phyloP scores from a whole-genome alignment of 2,888 invertebrate species.

The Parthenolecanium corni region DNA sequence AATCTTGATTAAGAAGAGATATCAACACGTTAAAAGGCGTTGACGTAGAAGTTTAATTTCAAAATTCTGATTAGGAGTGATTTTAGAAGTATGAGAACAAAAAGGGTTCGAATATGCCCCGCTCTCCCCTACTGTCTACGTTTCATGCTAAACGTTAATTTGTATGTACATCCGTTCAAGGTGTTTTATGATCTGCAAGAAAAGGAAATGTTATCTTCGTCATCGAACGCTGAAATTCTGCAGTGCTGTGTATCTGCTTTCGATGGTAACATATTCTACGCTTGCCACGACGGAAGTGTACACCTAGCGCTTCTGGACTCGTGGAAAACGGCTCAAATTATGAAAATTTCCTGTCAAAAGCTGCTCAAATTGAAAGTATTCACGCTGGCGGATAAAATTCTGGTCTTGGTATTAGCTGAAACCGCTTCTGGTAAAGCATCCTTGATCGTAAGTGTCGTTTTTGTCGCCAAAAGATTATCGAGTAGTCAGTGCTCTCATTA shows the following conservation, averaged over 20 bases:
- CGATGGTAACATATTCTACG: slow-evolving; percentile 5
- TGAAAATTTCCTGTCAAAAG: background rate
- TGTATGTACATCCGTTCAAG: too few relatives aligned
- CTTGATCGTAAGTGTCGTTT: background rate
- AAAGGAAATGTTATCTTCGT: background rate
- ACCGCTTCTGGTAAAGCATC: background rate
- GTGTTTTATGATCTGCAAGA: background rate
- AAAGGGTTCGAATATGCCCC: too few relatives aligned
- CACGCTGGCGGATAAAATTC: background rate
- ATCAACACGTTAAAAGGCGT: too few relatives aligned
- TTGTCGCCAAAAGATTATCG: background rate
- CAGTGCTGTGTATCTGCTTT: slow-evolving; percentile 5
- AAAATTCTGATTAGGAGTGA: too few relatives aligned
- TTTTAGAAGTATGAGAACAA: too few relatives aligned
- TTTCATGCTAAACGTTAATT: too few relatives aligned
- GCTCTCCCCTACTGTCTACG: too few relatives aligned
- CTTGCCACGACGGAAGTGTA: background rate
- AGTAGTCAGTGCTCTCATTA: background rate
- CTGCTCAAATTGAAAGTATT: slow-evolving; percentile 7
- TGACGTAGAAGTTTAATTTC: too few relatives aligned
- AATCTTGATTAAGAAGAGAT: background rate
- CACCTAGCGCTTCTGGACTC: background rate
- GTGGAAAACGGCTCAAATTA: background rate
- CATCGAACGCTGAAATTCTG: background rate
- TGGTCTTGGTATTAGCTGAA: slow-evolving; percentile 3